A percentile compares a stretch with the other conserved stretches of the same genome.
These are phyloP conservation scores for Nyctibius grandis DNA, from an alignment of 2,797 vertebrate species.

Conservation along the genomic window DNA sequence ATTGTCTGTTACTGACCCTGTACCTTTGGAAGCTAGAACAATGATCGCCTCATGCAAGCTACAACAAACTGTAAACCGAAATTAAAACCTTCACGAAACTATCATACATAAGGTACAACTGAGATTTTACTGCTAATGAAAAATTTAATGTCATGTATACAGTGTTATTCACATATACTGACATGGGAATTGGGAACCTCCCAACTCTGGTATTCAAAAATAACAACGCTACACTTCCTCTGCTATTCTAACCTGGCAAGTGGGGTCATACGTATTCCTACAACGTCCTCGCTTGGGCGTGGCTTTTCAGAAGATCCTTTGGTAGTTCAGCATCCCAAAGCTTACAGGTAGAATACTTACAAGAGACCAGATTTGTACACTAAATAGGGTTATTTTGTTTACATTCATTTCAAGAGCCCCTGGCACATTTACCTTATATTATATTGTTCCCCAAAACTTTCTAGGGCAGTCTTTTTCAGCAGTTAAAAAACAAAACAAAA, in stretches of 20 bases:
- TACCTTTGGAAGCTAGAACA: background rate
- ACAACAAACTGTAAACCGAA: background rate
- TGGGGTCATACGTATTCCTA: background rate
- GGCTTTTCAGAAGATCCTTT: background rate
- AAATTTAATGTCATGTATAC: background rate
- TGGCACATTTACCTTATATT: background rate
- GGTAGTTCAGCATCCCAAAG: background rate
- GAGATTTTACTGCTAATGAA: background rate
- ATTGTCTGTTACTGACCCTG: background rate
- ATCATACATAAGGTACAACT: background rate
- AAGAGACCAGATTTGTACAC: background rate
- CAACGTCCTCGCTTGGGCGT: background rate
- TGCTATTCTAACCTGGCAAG: background rate
- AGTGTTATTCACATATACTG: background rate
- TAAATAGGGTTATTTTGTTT: background rate
- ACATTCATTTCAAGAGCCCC: background rate
- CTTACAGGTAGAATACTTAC: background rate
- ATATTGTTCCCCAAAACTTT: background rate
- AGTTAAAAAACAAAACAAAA: background rate
- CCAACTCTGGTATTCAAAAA: background rate
- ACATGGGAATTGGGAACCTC: background rate
- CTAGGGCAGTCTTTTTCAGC: background rate
- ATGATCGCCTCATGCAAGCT: fast-evolving
- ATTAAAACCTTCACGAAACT: background rate
- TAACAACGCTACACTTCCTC: background rate